Conservation (phyloP, 2,797 vertebrate genomes). For the Myotis planiceps region DNA sequence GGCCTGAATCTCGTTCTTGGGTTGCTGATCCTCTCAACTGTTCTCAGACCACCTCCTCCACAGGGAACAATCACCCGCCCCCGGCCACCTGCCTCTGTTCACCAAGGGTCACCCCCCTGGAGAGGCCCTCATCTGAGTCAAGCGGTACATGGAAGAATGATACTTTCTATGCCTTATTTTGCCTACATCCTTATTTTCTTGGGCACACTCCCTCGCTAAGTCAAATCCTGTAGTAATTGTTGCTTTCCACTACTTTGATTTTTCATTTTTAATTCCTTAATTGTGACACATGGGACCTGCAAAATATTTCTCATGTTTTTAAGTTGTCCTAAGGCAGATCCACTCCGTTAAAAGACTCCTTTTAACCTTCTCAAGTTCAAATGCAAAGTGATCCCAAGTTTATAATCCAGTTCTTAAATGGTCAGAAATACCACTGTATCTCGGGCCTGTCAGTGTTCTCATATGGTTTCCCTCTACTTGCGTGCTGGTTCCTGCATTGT, state of each 20-base stretch:
- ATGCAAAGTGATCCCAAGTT: background rate
- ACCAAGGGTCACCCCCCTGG: background rate
- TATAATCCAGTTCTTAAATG: background rate
- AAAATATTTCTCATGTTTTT: background rate
- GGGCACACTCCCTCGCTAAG: background rate
- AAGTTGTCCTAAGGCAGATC: background rate
- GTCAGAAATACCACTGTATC: background rate
- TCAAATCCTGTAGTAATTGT: background rate
- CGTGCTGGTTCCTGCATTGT: background rate
- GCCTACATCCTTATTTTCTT: background rate
- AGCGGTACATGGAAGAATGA: background rate
- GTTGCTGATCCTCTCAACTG: background rate
- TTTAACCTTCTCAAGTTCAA: slow-evolving; percentile 39
- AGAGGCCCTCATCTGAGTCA: background rate
- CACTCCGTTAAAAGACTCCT: background rate
- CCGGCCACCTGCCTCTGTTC: background rate
- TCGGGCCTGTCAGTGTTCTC: background rate
- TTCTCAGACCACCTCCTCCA: background rate
- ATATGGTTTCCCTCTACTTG: background rate
- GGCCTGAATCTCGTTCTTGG: background rate
- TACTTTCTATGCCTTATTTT: background rate
- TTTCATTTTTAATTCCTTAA: slow-evolving; percentile 37
- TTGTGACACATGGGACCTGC: background rate
- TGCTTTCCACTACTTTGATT: background rate
- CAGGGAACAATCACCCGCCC: background rate